Evolutionary conservation across 2,888 invertebrate species (phyloP).

Genomic region (Helicoverpa assulta): DNA sequence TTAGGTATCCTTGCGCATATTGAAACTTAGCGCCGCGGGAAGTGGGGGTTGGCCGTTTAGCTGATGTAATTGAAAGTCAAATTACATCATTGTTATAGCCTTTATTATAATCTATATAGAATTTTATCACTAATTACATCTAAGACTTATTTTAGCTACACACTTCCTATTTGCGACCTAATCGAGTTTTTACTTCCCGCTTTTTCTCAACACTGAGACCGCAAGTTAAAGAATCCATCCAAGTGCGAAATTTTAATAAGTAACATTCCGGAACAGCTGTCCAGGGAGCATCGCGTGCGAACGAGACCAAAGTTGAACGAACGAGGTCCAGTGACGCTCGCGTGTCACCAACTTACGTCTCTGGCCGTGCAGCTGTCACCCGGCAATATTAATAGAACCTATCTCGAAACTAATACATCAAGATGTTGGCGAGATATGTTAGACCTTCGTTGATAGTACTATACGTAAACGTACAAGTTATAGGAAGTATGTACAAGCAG

Average conservation of each 20-base stretch:
- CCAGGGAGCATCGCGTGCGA: constrained; percentile 22
- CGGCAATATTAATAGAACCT: constrained; percentile 33
- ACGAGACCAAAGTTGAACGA: constrained; percentile 44
- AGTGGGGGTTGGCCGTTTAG: constrained; percentile 25
- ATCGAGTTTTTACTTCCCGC: constrained; percentile 1
- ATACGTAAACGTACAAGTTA: neutral
- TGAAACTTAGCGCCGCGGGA: constrained; percentile 27
- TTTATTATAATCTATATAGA: constrained; percentile 9
- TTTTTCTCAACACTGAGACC: neutral
- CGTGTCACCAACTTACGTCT: constrained; percentile 13
- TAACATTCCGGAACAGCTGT: constrained; percentile 18
- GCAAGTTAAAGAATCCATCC: constrained; percentile 8
- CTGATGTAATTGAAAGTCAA: constrained; percentile 61
- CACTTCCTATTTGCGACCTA: neutral
- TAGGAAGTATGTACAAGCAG: neutral
- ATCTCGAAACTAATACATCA: constrained; percentile 42
- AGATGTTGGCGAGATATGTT: constrained; percentile 11
- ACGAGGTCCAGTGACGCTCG: constrained; percentile 16
- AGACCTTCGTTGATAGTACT: neutral
- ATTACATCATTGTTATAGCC: constrained; percentile 52
- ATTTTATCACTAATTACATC: constrained; percentile 16
- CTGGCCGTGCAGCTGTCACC: constrained; percentile 12
- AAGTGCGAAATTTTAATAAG: constrained; percentile 47
- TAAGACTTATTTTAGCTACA: neutral
- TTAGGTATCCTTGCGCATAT: constrained; percentile 28